Percentiles rank a stretch among this genome's conserved stretches.
phyloP scores from a whole-genome alignment of 1,140 invertebrate genomes.

The Drosophila pallidifrons region DNA sequence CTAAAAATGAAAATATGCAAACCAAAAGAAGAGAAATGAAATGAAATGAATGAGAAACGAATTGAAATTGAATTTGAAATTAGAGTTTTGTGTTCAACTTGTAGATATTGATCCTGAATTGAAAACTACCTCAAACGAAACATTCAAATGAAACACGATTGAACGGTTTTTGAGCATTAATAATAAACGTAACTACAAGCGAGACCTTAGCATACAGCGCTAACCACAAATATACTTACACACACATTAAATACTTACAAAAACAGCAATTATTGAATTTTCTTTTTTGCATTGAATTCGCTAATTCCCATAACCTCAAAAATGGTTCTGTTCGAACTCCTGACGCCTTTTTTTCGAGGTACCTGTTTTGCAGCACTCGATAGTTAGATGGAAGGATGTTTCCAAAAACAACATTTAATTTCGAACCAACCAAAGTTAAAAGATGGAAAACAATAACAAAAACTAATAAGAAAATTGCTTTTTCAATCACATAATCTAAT shows the following conservation, averaged over 20 bases:
- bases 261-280: constrained; percentile 28
- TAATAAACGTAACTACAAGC: constrained; percentile 80
- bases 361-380: constrained; percentile 72
- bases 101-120: constrained; percentile 83
- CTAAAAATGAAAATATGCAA: constrained; percentile 24
- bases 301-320: constrained; percentile 25
- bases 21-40: neutral
- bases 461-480: constrained; percentile 15
- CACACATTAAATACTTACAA: constrained; percentile 24
- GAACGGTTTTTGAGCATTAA: constrained; percentile 79
- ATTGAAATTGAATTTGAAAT: constrained; percentile 45
- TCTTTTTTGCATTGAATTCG: constrained; percentile 24
- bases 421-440: neutral
- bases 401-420: constrained; percentile 14
- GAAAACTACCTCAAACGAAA: constrained; percentile 82
- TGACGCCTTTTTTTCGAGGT: constrained; percentile 73
- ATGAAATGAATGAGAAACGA: neutral
- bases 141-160: constrained; percentile 64
- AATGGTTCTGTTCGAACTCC: constrained; percentile 36
- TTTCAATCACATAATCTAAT: constrained; percentile 23
- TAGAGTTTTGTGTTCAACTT: constrained; percentile 80
- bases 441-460: neutral
- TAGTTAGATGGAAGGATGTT: constrained; percentile 14
- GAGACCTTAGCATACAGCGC: constrained; percentile 77
- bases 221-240: constrained; percentile 63